Evolutionary conservation across 2,888 invertebrate genomes (phyloP).

Genomic region (Mellilla xanthometata): DNA sequence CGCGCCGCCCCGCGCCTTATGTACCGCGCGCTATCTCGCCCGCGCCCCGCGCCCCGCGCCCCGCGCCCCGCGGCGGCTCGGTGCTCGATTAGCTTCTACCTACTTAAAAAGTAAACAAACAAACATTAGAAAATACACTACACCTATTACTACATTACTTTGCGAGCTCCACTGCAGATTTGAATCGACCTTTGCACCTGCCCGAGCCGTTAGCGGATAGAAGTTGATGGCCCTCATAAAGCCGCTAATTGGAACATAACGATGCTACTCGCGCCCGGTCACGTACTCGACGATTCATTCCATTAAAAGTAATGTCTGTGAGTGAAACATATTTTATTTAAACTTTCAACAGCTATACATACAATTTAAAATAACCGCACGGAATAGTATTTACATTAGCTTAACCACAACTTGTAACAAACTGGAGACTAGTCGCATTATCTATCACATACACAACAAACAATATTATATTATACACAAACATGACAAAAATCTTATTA

Average conservation of each 20-base stretch:
- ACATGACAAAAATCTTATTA: too few relatives aligned
- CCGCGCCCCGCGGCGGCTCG: slow-evolving; percentile 61
- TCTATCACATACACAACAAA: slow-evolving; percentile 17
- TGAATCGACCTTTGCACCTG: too few relatives aligned
- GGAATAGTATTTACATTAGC: slow-evolving; percentile 24
- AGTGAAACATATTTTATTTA: slow-evolving; percentile 31
- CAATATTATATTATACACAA: background rate
- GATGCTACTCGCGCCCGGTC: too few relatives aligned
- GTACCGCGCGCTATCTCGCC: slow-evolving; percentile 49
- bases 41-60: slow-evolving; percentile 38
- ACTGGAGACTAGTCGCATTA: slow-evolving; percentile 32
- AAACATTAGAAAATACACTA: slow-evolving; percentile 6
- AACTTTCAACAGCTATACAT: slow-evolving; percentile 31
- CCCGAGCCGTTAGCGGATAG: too few relatives aligned
- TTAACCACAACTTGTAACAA: slow-evolving; percentile 19
- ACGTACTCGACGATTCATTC: too few relatives aligned
- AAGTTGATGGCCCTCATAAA: too few relatives aligned
- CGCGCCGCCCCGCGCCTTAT: slow-evolving; percentile 52
- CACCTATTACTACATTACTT: too few relatives aligned
- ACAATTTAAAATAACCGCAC: slow-evolving; percentile 21
- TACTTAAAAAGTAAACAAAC: slow-evolving; percentile 57
- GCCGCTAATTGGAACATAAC: too few relatives aligned
- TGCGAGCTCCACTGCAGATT: too few relatives aligned
- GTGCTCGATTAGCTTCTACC: slow-evolving; percentile 75
- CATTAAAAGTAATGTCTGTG: background rate